Conservation (phyloP, 2,113 vertebrate species). For the Genyomyrus donnyi region DNA sequence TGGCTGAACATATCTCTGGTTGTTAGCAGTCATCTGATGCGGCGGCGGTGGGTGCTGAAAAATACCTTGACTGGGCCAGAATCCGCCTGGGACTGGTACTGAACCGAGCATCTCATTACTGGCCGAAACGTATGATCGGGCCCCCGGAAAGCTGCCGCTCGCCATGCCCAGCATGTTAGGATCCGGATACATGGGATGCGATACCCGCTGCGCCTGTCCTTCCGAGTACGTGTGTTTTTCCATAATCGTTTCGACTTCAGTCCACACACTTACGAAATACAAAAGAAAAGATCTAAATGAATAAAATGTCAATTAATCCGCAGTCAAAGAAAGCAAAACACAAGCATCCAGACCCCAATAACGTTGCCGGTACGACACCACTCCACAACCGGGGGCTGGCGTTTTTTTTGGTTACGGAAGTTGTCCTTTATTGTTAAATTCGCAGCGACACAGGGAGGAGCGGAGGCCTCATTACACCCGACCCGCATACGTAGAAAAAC, state of each 20-base stretch:
- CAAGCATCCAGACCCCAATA: not conserved
- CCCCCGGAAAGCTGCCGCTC: not conserved
- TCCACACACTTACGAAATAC: not conserved
- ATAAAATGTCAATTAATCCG: not conserved
- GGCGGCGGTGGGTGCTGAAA: slow-evolving; percentile 7
- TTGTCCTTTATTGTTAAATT: not conserved
- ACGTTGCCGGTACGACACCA: not conserved
- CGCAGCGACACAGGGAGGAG: not conserved
- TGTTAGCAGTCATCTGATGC: not conserved
- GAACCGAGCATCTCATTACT: not conserved
- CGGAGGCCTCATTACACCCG: not conserved
- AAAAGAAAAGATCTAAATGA: not conserved
- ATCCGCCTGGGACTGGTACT: not conserved
- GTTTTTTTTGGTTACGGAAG: not conserved
- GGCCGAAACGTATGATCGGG: not conserved
- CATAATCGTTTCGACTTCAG: not conserved
- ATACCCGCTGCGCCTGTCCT: not conserved
- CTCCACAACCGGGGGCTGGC: not conserved
- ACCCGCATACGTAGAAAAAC: not conserved
- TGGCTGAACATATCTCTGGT: not conserved
- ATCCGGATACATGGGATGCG: not conserved
- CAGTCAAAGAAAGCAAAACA: not conserved
- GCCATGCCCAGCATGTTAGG: not conserved
- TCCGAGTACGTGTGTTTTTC: not conserved
- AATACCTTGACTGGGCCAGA: slow-evolving; percentile 5